Conservation (phyloP, 2,113 vertebrate species). For the Melanotaenia duboulayi region DNA sequence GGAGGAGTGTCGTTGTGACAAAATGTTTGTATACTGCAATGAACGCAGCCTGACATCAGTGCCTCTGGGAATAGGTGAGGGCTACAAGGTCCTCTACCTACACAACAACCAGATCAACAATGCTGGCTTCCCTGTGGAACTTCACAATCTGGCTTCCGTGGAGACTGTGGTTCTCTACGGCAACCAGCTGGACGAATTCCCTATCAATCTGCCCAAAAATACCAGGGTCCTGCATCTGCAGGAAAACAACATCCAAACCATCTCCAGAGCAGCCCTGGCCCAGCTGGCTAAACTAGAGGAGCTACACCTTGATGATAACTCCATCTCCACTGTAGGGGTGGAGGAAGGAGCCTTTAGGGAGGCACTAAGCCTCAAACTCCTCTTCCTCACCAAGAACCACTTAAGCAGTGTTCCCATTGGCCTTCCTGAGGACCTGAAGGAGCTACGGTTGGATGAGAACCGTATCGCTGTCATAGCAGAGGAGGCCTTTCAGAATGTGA, state of each 20-base stretch:
- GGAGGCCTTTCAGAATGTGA: constrained; percentile 96
- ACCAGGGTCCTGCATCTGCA: constrained; percentile 93
- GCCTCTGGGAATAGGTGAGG: constrained; percentile 97
- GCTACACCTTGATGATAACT: constrained; percentile 97
- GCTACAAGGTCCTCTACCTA: constrained; percentile 95
- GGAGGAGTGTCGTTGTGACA: constrained; percentile 94
- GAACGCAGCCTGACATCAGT: constrained; percentile 98
- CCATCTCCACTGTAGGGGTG: constrained; percentile 96
- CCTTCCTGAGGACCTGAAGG: constrained; percentile 91
- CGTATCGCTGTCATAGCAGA: constrained; percentile 93
- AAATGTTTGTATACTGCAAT: constrained; percentile 96
- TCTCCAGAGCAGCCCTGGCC: constrained; percentile 93
- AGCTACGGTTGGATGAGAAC: constrained; percentile 96
- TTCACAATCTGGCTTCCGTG: constrained; percentile 92
- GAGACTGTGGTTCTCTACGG: constrained; percentile 96
- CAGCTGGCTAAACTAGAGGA: constrained; percentile 93
- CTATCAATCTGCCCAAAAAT: constrained; percentile 96
- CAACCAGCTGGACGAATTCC: constrained; percentile 98
- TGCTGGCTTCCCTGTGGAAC: constrained; percentile 95
- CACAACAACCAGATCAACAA: constrained; percentile 99
- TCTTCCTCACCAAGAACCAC: constrained; percentile 98
- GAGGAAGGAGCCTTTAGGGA: constrained; percentile 96
- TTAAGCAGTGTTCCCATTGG: constrained; percentile 96
- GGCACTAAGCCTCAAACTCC: constrained; percentile 93
- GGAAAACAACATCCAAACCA: constrained; percentile 99